Conservation (phyloP, 2,888 invertebrate species). For the Drosophila leonis region DNA sequence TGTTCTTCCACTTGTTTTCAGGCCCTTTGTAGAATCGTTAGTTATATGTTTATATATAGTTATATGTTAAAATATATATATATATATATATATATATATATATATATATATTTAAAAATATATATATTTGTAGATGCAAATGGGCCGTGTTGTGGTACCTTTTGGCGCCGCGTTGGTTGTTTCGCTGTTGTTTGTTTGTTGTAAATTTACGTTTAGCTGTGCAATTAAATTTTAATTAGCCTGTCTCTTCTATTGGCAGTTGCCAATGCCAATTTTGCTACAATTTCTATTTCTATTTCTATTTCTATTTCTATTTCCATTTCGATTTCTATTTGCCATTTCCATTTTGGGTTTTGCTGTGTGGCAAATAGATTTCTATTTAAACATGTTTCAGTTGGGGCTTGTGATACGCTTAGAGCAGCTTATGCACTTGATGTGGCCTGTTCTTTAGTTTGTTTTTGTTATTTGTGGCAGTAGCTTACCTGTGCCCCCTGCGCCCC, state of each 20-base stretch:
- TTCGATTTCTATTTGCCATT: neutral
- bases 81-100: neutral
- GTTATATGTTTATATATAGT: slow-evolving; percentile 6
- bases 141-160: neutral
- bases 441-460: slow-evolving; percentile 34
- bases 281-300: neutral
- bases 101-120: neutral
- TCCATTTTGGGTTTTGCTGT: neutral
- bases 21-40: neutral
- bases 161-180: neutral
- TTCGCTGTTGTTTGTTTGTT: slow-evolving; percentile 62
- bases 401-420: slow-evolving; percentile 34
- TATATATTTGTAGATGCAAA: neutral
- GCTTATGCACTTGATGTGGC: slow-evolving; percentile 51
- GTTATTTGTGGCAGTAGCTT: slow-evolving; percentile 29
- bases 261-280: slow-evolving; percentile 10
- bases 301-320: neutral
- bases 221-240: slow-evolving; percentile 80
- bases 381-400: slow-evolving; percentile 48
- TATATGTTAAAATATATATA: neutral
- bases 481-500: neutral
- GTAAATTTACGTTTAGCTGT: slow-evolving; percentile 73
- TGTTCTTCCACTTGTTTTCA: neutral
- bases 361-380: slow-evolving; percentile 38
- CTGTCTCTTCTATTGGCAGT: slow-evolving; percentile 42